phyloP scores from a whole-genome alignment of 2,113 vertebrate genomes.

The Malurus cyaneus region DNA sequence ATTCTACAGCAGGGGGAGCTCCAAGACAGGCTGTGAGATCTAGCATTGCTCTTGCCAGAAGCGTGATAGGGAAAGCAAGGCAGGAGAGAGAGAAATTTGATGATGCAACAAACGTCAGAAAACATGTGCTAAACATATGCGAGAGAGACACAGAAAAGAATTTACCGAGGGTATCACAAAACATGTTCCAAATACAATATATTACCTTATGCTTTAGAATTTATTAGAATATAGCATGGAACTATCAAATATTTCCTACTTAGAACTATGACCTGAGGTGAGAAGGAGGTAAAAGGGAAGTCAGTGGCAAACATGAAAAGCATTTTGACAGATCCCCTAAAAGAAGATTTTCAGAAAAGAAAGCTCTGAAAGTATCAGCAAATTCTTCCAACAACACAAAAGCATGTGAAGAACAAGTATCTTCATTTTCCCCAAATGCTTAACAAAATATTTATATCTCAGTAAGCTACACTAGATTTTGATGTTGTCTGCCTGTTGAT shows the following conservation, averaged over 20 bases:
- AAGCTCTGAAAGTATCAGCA: not conserved
- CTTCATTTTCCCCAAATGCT: not conserved
- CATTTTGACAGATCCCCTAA: not conserved
- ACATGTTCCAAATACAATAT: not conserved
- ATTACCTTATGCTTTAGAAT: not conserved
- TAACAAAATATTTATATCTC: not conserved
- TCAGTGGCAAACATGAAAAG: not conserved
- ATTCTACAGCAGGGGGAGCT: conserved; percentile 64
- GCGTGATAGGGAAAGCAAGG: not conserved
- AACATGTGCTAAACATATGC: not conserved
- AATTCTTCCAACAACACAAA: not conserved
- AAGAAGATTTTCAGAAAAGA: not conserved
- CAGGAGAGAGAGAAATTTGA: not conserved
- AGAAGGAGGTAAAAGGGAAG: not conserved
- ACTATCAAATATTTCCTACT: not conserved
- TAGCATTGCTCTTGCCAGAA: accelerated
- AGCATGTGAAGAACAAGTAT: not conserved
- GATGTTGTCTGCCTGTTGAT: not conserved
- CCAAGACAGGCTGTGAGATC: not conserved
- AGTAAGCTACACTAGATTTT: not conserved
- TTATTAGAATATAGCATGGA: not conserved
- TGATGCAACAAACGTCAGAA: not conserved
- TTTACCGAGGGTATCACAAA: not conserved
- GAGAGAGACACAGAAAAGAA: not conserved
- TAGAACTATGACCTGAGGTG: not conserved